A percentile compares a stretch with the other conserved stretches of the same genome.
These are phyloP conservation scores for Heloderma charlesbogerti DNA, from an alignment of 2,113 vertebrate species.

Conservation along the genomic window DNA sequence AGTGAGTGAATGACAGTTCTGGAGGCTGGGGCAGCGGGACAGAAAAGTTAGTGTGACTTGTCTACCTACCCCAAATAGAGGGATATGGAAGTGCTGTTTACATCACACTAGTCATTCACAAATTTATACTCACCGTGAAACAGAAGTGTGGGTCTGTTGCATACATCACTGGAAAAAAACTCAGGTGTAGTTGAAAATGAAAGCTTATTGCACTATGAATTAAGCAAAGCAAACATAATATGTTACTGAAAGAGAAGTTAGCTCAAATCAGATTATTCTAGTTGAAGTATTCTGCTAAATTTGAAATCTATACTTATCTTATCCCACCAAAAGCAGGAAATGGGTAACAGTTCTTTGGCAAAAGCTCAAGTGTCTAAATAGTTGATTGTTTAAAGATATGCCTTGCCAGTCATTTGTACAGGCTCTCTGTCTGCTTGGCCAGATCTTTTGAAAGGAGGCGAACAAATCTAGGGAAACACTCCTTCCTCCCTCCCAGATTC, in stretches of 20 bases:
- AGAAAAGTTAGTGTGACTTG: too few relatives aligned
- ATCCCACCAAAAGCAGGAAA: constrained; percentile 30
- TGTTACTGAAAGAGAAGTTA: background rate
- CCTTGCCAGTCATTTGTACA: background rate
- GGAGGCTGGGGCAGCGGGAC: background rate
- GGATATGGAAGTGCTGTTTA: background rate
- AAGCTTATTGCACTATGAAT: background rate
- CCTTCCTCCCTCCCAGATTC: constrained; percentile 37
- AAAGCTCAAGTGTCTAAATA: constrained; percentile 35
- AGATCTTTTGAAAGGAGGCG: constrained; percentile 24
- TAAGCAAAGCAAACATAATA: background rate
- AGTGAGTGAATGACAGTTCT: background rate
- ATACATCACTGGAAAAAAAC: background rate
- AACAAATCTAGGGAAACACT: background rate
- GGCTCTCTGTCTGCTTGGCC: constrained; percentile 26
- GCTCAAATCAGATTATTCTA: background rate
- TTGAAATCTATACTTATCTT: background rate
- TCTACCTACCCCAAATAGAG: background rate
- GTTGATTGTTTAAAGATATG: constrained; percentile 43
- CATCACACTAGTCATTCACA: background rate
- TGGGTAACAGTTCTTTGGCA: constrained; percentile 34
- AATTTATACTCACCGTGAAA: background rate
- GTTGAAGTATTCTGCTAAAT: constrained; percentile 13
- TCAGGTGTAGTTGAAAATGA: background rate
- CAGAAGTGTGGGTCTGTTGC: background rate